Evolutionary conservation across 2,888 invertebrate species (phyloP).

Genomic region (Spisula subtruncata): DNA sequence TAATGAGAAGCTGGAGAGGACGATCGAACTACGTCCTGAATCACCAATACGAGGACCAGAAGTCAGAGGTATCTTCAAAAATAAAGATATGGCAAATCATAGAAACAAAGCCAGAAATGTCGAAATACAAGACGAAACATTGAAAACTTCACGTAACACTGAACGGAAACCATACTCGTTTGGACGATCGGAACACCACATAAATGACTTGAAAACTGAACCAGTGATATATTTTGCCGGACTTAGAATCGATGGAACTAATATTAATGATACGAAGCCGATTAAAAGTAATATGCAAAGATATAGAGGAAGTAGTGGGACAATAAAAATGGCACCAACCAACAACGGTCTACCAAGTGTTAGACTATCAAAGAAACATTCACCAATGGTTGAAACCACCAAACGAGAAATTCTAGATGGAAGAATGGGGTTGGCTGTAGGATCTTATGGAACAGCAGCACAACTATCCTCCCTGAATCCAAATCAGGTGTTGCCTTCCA

Average conservation of each 20-base stretch:
- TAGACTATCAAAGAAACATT: not conserved
- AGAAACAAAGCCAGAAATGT: not conserved
- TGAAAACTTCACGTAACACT: not conserved
- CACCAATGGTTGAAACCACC: not conserved
- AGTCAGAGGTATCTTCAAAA: not conserved
- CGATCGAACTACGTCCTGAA: not conserved
- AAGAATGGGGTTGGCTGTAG: not conserved
- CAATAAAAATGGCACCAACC: not conserved
- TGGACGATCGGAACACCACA: not conserved
- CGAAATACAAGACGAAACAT: not conserved
- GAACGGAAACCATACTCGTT: not conserved
- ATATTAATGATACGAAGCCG: not conserved
- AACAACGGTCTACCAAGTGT: not conserved
- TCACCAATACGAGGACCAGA: not conserved
- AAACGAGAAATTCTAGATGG: not conserved
- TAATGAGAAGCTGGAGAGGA: not conserved
- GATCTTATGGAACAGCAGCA: not conserved
- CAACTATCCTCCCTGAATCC: not conserved
- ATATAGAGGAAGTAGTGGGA: not conserved
- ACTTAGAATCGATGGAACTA: conserved; percentile 3
- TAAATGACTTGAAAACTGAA: too few relatives aligned
- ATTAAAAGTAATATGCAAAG: not conserved
- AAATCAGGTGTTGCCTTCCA: not conserved
- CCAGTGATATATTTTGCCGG: not conserved
- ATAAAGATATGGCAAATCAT: not conserved